A percentile compares a stretch with the other conserved stretches of the same genome.
Conservation (phyloP, 2,113 vertebrate species). For the Camelus dromedarius region DNA sequence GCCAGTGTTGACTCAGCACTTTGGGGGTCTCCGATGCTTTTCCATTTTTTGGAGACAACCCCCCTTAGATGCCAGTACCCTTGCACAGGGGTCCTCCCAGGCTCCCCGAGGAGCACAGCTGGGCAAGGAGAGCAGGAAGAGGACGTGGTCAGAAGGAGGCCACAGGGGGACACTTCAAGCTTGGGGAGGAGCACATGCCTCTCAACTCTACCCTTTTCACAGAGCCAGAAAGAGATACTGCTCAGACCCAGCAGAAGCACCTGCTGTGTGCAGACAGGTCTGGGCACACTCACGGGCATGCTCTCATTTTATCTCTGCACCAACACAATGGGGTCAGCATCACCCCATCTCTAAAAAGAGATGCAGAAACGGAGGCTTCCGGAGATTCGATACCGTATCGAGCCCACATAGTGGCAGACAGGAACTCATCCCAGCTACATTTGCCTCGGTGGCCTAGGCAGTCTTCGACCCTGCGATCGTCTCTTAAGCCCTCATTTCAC, state of each 20-base stretch:
- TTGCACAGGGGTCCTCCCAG: background rate
- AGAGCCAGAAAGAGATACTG: background rate
- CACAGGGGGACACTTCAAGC: background rate
- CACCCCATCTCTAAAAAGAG: background rate
- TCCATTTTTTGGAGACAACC: background rate
- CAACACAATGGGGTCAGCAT: background rate
- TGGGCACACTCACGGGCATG: accelerated
- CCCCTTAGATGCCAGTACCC: background rate
- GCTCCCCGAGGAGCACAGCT: background rate
- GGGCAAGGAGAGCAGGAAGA: background rate
- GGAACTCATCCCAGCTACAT: accelerated
- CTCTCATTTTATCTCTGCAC: background rate
- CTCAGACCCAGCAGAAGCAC: background rate
- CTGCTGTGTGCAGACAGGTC: background rate
- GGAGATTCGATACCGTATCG: accelerated
- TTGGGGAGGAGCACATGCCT: background rate
- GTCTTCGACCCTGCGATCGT: too few relatives aligned
- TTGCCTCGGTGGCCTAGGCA: background rate
- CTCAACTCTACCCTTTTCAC: background rate
- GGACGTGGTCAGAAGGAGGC: background rate
- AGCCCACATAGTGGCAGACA: accelerated
- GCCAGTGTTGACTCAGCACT: background rate
- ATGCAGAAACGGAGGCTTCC: background rate
- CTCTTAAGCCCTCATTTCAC: background rate
- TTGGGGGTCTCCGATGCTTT: background rate